Conservation (phyloP, 2,888 invertebrate species). For the Deroplatys truncata region DNA sequence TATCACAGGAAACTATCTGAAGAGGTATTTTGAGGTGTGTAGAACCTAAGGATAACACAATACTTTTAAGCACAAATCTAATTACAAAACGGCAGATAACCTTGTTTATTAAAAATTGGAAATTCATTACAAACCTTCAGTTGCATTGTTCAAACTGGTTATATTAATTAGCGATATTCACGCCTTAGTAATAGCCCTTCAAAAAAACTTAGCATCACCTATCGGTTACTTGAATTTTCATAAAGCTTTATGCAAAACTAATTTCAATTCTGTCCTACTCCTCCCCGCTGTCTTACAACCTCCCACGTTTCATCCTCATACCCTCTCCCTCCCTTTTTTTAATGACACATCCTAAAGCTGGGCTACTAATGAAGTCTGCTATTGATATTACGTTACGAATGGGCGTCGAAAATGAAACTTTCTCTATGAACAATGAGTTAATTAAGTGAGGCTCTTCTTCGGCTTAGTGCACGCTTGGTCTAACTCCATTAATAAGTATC, state of each 20-base stretch:
- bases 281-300: not conserved
- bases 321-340: not conserved
- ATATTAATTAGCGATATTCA: too few relatives aligned
- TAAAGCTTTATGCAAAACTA: not conserved
- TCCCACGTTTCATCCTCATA: not conserved
- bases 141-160: too few relatives aligned
- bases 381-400: not conserved
- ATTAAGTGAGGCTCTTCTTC: not conserved
- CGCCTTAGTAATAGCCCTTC: too few relatives aligned
- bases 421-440: conserved; percentile 17
- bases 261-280: not conserved
- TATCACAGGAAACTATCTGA: too few relatives aligned
- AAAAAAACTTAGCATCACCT: not conserved
- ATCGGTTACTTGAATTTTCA: not conserved
- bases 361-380: conserved; percentile 6
- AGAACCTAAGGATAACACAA: too few relatives aligned
- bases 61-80: too few relatives aligned
- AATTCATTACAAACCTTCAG: too few relatives aligned
- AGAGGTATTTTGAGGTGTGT: too few relatives aligned
- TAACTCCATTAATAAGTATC: conserved; percentile 8
- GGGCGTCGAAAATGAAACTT: conserved; percentile 5
- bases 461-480: not conserved
- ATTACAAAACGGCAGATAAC: too few relatives aligned
- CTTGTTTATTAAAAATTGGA: too few relatives aligned
- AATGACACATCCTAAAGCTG: not conserved